Base-by-base conservation (phyloP, 2,888 invertebrate genomes). In the Drosophila mulleri region DNA sequence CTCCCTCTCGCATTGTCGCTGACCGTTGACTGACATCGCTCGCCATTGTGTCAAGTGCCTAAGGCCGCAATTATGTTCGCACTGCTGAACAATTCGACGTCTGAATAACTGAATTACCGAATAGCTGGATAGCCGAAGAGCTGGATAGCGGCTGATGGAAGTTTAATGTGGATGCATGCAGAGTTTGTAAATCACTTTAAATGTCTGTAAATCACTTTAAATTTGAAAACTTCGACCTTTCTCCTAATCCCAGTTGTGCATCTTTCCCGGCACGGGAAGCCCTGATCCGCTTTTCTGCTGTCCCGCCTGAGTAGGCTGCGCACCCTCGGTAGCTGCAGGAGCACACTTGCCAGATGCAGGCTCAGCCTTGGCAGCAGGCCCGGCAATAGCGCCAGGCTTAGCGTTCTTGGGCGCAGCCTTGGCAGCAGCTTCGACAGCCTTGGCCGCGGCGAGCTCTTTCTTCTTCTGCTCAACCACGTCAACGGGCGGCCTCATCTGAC, bases 391-490 rank as follows among this genome's bases (percentile, higher is more conserved):
- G 18, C 8, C 52, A 23, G 44, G 16, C 26, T 47, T 47, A 11
- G 47, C 9, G 8, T 47, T 26, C 20, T 20, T 35, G 8, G 41
- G 42, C 0, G 20, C 16, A 3, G 48, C 3, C 2, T 37, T 37
- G 14, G 20, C 65, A 2, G 53, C 61, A 2, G 66, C 60, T 41
- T 61, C 42, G 0, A 48, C 57, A 3, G 63, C 57, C 54, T 44
- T 29, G 0, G 68, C 79, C 0, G 57, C 57, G 5, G 56, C 64
- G 2, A 35, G 1, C 16, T 62, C 45, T 4, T 35, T 44, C n/a
- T 69, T 66, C 26, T 77, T 45, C 35, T 81, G 47, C 47, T 65
- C 56, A 11, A 83, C 16, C 18, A 88, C 20, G 39, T 88, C 88
- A 1, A 79, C 42, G 2, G 71, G 62, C 1, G 77, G 87, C 50